Percentiles rank a stretch among this genome's conserved stretches.
Conservation (phyloP, 1,140 invertebrate genomes). For the Plectrocnemia conspersa region DNA sequence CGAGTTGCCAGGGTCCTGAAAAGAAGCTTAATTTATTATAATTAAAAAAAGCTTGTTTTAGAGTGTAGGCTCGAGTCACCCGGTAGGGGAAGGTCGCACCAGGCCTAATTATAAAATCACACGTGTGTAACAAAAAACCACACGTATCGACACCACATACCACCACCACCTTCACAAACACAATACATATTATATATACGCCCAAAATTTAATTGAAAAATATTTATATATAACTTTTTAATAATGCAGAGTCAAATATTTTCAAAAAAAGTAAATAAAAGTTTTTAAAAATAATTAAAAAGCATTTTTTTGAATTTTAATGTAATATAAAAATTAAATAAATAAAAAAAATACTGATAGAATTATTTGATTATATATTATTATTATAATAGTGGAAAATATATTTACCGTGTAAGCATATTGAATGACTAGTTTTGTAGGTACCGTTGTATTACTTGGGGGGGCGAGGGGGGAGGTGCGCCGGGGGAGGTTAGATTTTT, state of each 20-base stretch:
- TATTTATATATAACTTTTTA: constrained; percentile 12
- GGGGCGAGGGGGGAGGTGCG: constrained; percentile 11
- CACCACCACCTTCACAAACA: neutral
- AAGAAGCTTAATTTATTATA: constrained; percentile 14
- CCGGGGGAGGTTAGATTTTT: neutral
- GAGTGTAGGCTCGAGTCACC: constrained; percentile 11
- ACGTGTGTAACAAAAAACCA: neutral
- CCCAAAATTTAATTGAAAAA: neutral
- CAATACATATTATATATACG: constrained; percentile 16
- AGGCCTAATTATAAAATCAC: constrained; percentile 5
- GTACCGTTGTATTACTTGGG: constrained; percentile 20
- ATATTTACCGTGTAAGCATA: constrained; percentile 32
- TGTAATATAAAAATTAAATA: too few species aligned
- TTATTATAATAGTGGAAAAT: constrained; percentile 20
- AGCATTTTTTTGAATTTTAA: constrained; percentile 32
- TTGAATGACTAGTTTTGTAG: constrained; percentile 34
- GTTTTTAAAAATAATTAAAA: too few species aligned
- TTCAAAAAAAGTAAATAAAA: constrained; percentile 27
- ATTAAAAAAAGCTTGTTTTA: constrained; percentile 15
- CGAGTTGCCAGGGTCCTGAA: constrained; percentile 19
- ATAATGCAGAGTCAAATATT: constrained; percentile 28
- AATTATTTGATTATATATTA: constrained; percentile 23
- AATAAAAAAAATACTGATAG: constrained; percentile 29
- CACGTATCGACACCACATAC: neutral
- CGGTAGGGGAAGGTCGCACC: constrained; percentile 20